phyloP scores from a whole-genome alignment of 2,888 invertebrate genomes.

The Leptinotarsa rubiginosa region DNA sequence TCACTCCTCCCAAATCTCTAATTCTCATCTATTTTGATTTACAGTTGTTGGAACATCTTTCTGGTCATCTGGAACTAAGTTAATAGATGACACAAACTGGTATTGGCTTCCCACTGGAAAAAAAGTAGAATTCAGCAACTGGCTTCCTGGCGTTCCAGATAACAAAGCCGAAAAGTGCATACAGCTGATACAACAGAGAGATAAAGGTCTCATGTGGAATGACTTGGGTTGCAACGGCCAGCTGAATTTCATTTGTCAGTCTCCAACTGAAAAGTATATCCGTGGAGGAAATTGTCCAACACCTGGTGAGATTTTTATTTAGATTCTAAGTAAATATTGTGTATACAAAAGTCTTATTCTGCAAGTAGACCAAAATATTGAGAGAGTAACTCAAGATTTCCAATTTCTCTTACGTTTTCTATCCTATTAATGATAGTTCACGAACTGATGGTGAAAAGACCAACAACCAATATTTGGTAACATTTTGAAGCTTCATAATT shows the following conservation, averaged over 20 bases:
- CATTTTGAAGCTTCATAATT: no score
- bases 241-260: constrained; percentile 32
- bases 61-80: constrained; percentile 28
- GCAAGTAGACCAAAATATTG: no score
- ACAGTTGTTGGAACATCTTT: constrained; percentile 20
- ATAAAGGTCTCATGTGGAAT: constrained; percentile 29
- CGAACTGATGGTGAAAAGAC: no score
- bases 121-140: constrained; percentile 22
- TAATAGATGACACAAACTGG: constrained; percentile 27
- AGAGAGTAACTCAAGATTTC: no score
- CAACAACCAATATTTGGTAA: no score
- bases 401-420: no score
- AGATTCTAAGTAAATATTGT: no score
- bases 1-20: no score
- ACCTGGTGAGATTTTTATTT: not conserved
- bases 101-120: constrained; percentile 29
- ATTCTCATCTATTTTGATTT: not conserved
- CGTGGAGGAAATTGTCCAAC: not conserved
- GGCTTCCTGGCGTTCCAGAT: constrained; percentile 21
- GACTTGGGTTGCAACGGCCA: not conserved
- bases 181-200: not conserved
- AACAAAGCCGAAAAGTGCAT: constrained; percentile 23
- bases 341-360: no score
- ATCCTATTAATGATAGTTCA: no score
- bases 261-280: constrained; percentile 12